These are phyloP conservation scores for Corynorhinus townsendii DNA, from an alignment of 2,113 vertebrate species.

Conservation along the genomic window DNA sequence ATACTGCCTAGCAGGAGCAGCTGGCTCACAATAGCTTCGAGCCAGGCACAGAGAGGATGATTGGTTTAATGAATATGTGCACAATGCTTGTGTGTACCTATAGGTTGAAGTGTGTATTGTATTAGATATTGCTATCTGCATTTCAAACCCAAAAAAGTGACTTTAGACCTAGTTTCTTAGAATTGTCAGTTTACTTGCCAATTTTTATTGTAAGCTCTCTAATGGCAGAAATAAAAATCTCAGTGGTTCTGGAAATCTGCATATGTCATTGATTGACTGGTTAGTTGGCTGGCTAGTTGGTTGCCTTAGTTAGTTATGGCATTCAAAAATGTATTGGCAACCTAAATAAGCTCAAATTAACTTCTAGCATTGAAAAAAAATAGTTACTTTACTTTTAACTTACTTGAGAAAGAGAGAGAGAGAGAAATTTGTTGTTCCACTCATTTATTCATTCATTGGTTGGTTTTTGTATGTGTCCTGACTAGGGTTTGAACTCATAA, in stretches of 20 bases:
- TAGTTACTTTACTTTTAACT: not conserved
- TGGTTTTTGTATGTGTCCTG: not conserved
- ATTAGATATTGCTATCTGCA: not conserved
- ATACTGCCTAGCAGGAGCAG: not conserved
- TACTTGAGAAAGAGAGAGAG: not conserved
- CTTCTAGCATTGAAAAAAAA: not conserved
- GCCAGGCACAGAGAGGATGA: not conserved
- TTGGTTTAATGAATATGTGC: not conserved
- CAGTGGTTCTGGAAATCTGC: not conserved
- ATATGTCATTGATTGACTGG: not conserved
- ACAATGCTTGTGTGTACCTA: not conserved
- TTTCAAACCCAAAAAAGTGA: not conserved
- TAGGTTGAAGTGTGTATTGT: not conserved
- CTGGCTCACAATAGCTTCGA: not conserved
- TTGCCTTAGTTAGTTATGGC: not conserved
- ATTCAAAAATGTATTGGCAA: not conserved
- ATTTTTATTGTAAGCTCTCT: not conserved
- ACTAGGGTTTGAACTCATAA: not conserved
- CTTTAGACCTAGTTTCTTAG: not conserved
- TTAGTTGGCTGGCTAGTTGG: not conserved
- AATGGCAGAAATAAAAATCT: not conserved
- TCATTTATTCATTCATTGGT: not conserved
- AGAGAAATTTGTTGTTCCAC: not conserved
- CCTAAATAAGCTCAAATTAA: not conserved
- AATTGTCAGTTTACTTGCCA: not conserved